phyloP scores from a whole-genome alignment of 2,113 vertebrate species.

The Coracopsis vasa region DNA sequence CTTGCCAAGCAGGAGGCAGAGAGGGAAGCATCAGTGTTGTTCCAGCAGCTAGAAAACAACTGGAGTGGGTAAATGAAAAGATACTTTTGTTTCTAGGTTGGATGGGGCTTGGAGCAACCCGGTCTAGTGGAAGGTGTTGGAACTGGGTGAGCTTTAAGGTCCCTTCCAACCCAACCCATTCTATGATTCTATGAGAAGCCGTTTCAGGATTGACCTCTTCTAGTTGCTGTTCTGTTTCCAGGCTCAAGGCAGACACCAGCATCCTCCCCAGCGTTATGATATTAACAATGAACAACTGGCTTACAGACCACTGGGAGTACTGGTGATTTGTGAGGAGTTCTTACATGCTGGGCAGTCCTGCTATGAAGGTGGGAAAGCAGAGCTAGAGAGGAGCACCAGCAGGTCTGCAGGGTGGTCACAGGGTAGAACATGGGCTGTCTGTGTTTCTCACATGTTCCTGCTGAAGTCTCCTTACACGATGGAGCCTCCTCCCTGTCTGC shows the following conservation, averaged over 20 bases:
- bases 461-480: accelerated
- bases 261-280: neutral
- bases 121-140: neutral
- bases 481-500: neutral
- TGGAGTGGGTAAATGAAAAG: neutral
- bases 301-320: neutral
- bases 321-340: neutral
- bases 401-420: neutral
- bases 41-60: neutral
- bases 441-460: neutral
- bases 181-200: neutral
- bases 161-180: neutral
- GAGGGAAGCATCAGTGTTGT: neutral
- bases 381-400: neutral
- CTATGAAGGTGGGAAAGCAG: neutral
- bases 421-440: too few relatives aligned
- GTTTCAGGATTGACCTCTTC: neutral
- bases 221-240: neutral
- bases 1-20: neutral
- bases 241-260: neutral
- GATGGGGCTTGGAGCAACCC: neutral
- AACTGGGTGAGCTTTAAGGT: neutral
- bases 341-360: neutral
- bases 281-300: neutral
- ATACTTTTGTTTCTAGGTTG: neutral